Evolutionary conservation across 1,140 invertebrate genomes (phyloP).

Genomic region (Leptonema lineaticorne): DNA sequence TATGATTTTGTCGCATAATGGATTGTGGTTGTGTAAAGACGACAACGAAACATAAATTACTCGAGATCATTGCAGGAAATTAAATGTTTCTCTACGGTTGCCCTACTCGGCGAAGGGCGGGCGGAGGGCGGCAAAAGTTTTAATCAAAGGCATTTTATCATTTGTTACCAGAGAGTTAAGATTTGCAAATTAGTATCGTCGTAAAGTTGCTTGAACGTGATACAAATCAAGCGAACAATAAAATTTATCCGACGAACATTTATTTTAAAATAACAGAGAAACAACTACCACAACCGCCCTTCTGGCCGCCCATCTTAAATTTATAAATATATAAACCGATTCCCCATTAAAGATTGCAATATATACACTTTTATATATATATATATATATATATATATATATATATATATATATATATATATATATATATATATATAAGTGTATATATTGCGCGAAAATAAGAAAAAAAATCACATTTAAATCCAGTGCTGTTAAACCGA

Average conservation of each 20-base stretch:
- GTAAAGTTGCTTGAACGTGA: not conserved
- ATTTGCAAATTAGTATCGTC: constrained; percentile 6
- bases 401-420: not conserved
- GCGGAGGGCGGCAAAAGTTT: not conserved
- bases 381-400: not conserved
- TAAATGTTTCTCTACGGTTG: not conserved
- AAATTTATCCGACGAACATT: not conserved
- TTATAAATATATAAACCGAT: too few species aligned
- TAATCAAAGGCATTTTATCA: constrained; percentile 12
- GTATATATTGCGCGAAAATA: not conserved
- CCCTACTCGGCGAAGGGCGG: not conserved
- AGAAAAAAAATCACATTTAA: not conserved
- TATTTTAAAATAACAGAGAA: not conserved
- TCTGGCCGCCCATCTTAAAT: too few species aligned
- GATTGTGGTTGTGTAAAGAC: not conserved
- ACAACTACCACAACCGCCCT: too few species aligned
- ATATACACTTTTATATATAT: not conserved
- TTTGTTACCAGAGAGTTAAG: not conserved
- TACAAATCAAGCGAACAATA: not conserved
- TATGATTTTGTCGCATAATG: not conserved
- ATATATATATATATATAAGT: not conserved
- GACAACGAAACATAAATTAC: constrained; percentile 4
- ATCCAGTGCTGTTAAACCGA: too few species aligned
- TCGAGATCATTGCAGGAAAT: constrained; percentile 13
- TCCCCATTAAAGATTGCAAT: too few species aligned